Conservation (phyloP, 2,888 invertebrate species). For the Pterostichus madidus region DNA sequence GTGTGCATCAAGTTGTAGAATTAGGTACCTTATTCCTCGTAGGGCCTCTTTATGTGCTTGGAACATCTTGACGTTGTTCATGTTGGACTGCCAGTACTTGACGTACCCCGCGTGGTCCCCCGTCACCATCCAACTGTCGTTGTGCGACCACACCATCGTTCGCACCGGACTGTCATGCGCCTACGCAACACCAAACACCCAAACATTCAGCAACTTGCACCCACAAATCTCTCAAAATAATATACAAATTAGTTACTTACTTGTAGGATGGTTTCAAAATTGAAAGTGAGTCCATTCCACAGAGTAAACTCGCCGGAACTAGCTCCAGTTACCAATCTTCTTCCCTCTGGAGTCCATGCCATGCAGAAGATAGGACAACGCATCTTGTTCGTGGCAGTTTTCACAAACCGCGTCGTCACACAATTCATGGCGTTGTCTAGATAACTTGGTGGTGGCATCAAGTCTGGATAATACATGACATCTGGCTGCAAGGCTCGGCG, state of each 20-base stretch:
- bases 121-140: constrained; percentile 99
- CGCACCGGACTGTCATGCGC: constrained; percentile 99
- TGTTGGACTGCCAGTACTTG: constrained; percentile 99
- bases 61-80: constrained; percentile 99
- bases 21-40: constrained; percentile 94
- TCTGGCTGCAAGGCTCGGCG: constrained; percentile 95
- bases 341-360: constrained; percentile 99
- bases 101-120: constrained; percentile 99
- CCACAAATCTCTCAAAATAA: neutral
- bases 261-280: constrained; percentile 99
- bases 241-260: constrained; percentile 77
- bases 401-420: constrained; percentile 95
- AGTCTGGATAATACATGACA: constrained; percentile 94
- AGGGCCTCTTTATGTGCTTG: constrained; percentile 99
- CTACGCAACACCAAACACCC: constrained; percentile 77
- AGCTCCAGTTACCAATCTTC: constrained; percentile 98
- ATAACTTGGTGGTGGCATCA: constrained; percentile 96
- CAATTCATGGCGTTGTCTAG: constrained; percentile 98
- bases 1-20: constrained; percentile 75
- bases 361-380: constrained; percentile 99
- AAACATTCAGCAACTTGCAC: constrained; percentile 16
- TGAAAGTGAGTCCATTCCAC: constrained; percentile 99
- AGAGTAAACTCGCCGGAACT: constrained; percentile 99
- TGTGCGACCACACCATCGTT: constrained; percentile 99
- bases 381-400: constrained; percentile 99